Conservation (phyloP, 2,113 vertebrate species). For the Dermatemys mawii region DNA sequence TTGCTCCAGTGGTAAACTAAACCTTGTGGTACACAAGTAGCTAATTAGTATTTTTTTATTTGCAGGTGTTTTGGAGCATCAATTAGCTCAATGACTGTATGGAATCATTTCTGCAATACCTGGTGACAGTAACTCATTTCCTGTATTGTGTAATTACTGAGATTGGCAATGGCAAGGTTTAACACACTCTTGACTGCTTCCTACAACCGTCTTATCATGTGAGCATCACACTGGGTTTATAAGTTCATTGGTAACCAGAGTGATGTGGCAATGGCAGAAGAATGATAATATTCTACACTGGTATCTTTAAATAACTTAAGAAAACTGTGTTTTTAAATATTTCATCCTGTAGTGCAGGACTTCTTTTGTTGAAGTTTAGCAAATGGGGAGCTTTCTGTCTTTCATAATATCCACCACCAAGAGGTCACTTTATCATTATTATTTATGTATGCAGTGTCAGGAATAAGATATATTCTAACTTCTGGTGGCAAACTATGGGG, state of each 20-base stretch:
- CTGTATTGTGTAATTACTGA: slow-evolving; percentile 65
- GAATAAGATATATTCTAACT: too few relatives aligned
- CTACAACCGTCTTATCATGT: not conserved
- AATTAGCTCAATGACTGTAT: slow-evolving; percentile 65
- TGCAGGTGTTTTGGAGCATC: slow-evolving; percentile 63
- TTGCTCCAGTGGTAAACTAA: slow-evolving; percentile 48
- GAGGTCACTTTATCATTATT: not conserved
- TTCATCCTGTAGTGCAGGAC: slow-evolving; percentile 38
- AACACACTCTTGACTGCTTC: not conserved
- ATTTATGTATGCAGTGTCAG: too few relatives aligned
- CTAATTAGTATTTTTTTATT: slow-evolving; percentile 72
- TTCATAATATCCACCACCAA: not conserved
- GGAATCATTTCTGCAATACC: slow-evolving; percentile 67
- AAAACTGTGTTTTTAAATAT: not conserved
- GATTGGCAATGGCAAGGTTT: slow-evolving; percentile 5
- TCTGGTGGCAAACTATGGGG: too few relatives aligned
- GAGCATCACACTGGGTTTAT: not conserved
- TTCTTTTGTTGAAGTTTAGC: slow-evolving; percentile 57
- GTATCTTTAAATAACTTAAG: not conserved
- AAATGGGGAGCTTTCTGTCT: not conserved
- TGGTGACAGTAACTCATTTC: slow-evolving; percentile 70
- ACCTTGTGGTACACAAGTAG: slow-evolving; percentile 48
- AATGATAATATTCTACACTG: not conserved
- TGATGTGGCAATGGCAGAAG: not conserved
- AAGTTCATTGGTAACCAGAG: not conserved